These are phyloP conservation scores for Diglossa cyanea DNA, from an alignment of 2,797 vertebrate genomes.

Conservation along the genomic window DNA sequence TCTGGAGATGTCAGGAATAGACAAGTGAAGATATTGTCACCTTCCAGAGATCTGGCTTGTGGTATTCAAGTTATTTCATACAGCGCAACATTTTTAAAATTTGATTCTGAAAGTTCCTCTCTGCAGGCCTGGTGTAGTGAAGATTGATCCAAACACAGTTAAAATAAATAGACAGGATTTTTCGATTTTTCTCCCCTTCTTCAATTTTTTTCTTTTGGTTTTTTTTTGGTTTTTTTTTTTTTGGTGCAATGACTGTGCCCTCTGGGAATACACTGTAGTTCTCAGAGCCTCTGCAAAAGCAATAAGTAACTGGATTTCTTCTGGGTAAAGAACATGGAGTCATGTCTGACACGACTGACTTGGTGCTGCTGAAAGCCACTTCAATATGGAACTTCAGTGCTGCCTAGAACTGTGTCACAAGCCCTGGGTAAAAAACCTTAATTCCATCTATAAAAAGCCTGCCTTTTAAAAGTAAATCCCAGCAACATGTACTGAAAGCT, in stretches of 20 bases:
- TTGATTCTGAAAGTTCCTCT: not conserved
- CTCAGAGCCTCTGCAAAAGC: not conserved
- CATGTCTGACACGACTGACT: fast-evolving
- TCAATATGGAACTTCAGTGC: not conserved
- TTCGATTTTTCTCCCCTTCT: not conserved
- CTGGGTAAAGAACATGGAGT: not conserved
- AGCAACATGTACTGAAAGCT: not conserved
- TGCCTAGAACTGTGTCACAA: not conserved
- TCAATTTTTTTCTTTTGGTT: too few species aligned
- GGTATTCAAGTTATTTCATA: not conserved
- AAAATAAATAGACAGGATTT: not conserved
- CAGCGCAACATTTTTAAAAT: not conserved
- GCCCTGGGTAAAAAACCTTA: not conserved
- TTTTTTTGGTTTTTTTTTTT: not conserved
- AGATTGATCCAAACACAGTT: not conserved
- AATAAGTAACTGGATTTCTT: not conserved
- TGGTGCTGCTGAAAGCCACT: not conserved
- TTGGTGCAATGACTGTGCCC: not conserved
- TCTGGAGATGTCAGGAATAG: not conserved
- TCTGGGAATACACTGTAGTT: not conserved
- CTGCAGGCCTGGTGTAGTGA: not conserved
- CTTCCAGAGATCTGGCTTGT: not conserved
- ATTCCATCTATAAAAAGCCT: not conserved
- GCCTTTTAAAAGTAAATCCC: not conserved
- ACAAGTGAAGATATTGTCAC: not conserved